These are phyloP conservation scores for Synanthedon vespiformis DNA, from an alignment of 2,888 invertebrate species.

Conservation along the genomic window DNA sequence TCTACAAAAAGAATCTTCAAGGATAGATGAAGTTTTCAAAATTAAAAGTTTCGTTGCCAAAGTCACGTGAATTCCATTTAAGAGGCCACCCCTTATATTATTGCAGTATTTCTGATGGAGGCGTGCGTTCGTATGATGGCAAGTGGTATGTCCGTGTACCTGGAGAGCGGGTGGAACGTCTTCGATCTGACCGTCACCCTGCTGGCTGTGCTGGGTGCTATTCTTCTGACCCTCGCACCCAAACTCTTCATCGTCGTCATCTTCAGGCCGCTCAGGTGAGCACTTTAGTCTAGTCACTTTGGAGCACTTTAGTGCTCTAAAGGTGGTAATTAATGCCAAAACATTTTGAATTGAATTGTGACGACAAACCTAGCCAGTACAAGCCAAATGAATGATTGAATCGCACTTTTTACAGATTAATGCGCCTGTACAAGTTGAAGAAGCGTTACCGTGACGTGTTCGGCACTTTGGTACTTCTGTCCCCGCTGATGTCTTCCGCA, in stretches of 20 bases:
- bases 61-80: too few relatives aligned
- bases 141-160: slow-evolving; percentile 77
- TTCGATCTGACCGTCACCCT: slow-evolving; percentile 81
- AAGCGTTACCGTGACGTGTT: slow-evolving; percentile 86
- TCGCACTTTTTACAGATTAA: slow-evolving; percentile 54
- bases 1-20: too few relatives aligned
- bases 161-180: slow-evolving; percentile 87
- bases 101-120: slow-evolving; percentile 80
- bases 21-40: too few relatives aligned
- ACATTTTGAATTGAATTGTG: too few relatives aligned
- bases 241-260: slow-evolving; percentile 79
- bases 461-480: slow-evolving; percentile 82
- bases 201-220: slow-evolving; percentile 75
- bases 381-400: too few relatives aligned
- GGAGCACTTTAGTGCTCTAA: too few relatives aligned
- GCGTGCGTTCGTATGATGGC: slow-evolving; percentile 79
- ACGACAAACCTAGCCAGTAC: too few relatives aligned
- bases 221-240: slow-evolving; percentile 75
- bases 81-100: too few relatives aligned
- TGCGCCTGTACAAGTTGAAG: slow-evolving; percentile 82
- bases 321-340: too few relatives aligned
- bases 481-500: slow-evolving; percentile 86
- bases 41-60: too few relatives aligned
- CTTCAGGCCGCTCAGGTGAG: slow-evolving; percentile 74
- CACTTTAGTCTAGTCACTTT: too few relatives aligned